These are phyloP conservation scores for Prietella phreatophila DNA, from an alignment of 2,113 vertebrate species.

Conservation along the genomic window DNA sequence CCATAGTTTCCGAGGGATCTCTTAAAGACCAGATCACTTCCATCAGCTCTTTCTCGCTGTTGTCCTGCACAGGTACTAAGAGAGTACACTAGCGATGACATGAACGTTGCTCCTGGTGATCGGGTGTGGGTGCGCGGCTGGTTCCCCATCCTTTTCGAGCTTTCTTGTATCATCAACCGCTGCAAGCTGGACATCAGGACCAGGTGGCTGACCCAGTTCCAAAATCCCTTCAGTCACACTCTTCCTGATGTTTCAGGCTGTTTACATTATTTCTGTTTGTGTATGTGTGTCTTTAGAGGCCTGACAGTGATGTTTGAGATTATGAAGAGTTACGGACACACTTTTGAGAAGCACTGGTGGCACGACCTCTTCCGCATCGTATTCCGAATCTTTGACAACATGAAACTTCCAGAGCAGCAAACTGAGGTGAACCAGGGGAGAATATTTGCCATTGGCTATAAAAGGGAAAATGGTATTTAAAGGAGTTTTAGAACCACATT, in stretches of 20 bases:
- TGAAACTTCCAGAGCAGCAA: slow-evolving; percentile 97
- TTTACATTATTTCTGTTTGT: neutral
- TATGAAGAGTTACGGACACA: slow-evolving; percentile 96
- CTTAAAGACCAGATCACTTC: neutral
- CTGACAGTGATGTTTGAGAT: slow-evolving; percentile 99
- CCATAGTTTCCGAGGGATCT: neutral
- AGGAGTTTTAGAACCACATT: neutral
- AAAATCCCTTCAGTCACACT: neutral
- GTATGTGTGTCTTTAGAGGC: slow-evolving; percentile 72
- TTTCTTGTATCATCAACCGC: slow-evolving; percentile 97
- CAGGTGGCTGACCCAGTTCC: slow-evolving; percentile 69
- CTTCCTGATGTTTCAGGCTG: neutral
- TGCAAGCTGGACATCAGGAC: slow-evolving; percentile 96
- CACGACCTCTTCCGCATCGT: slow-evolving; percentile 96
- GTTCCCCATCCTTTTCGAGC: slow-evolving; percentile 97
- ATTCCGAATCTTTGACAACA: slow-evolving; percentile 97
- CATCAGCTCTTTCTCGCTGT: neutral
- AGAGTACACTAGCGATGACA: slow-evolving; percentile 97
- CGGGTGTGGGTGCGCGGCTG: slow-evolving; percentile 97
- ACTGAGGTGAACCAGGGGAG: slow-evolving; percentile 79
- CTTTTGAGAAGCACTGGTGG: slow-evolving; percentile 98
- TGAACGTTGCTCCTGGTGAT: slow-evolving; percentile 95
- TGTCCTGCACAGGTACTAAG: slow-evolving; percentile 79
- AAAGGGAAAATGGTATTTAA: neutral
- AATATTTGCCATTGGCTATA: neutral